Base-by-base conservation (phyloP, 2,113 vertebrate species). In the Lepus timidus region DNA sequence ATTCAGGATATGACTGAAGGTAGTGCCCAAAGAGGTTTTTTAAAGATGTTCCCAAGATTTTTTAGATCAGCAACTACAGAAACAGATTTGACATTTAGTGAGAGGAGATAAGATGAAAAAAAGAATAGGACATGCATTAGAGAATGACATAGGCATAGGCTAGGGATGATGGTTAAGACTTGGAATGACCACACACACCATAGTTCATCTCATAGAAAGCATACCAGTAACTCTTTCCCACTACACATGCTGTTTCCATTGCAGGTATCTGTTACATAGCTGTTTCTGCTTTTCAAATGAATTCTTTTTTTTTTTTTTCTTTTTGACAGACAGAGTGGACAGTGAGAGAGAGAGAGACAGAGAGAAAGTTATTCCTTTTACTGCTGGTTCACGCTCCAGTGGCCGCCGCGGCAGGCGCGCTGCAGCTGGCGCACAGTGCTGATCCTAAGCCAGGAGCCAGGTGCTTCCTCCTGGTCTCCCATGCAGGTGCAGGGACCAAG, bases 1-100 rank as follows among this genome's bases (percentile, higher is more conserved):
- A 68, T 82, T 83, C 36, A 84, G 52, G 9, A 44, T 62, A 25
- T n/a, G 55, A 8, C 29, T 83, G 52, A 90, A 96, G 90, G 31
- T 25, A 55, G 44, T 89, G n/a, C 36, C 19, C 4, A 0, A 17
- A 25, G 52, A 49, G 5, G 49, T 76, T 81, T 92, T 92, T 88
- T 5, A n/a, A 23, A 52, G 3, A 62, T 36, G 22, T 12, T 25
- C 11, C 36, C 9, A 4, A 61, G 29, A 75, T 52, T 39, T 70
- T 82, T 88, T 49, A 84, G 20, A 25, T 36, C 9, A 85, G 1
- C 1, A 49, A 31, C 23, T 95, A 1, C 1, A 79, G 70, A 39
- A 74, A 64, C 22, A 90, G 1, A 62, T 91, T n/a, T 88, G 39
- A 88, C 27, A 33, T 22, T 90, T 33, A 71, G 8, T 51, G 39